Percentiles rank a stretch among this genome's conserved stretches.
These are phyloP conservation scores for Drosophila azteca DNA, from an alignment of 1,140 invertebrate species.

Conservation along the genomic window DNA sequence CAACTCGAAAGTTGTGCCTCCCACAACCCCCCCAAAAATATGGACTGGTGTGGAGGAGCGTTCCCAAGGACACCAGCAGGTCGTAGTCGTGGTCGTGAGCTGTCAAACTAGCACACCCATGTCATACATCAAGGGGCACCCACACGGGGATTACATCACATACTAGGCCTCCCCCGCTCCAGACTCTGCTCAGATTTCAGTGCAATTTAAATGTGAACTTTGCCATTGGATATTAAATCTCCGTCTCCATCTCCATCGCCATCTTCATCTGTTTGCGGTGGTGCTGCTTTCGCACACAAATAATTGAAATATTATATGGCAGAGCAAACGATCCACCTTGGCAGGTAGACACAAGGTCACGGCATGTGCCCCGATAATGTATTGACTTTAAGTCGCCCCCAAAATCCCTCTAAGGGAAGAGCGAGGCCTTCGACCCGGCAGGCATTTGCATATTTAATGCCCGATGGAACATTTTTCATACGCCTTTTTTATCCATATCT, in stretches of 20 bases:
- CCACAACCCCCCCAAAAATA: neutral
- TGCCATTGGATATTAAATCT: conserved; percentile 31
- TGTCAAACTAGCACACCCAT: conserved; percentile 55
- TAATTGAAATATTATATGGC: conserved; percentile 54
- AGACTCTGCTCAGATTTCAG: conserved; percentile 25
- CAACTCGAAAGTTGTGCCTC: conserved; percentile 1
- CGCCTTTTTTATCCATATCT: conserved; percentile 59
- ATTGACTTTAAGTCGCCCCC: conserved; percentile 36
- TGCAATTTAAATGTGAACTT: conserved; percentile 42
- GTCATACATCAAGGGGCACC: conserved; percentile 38
- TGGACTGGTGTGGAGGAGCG: neutral
- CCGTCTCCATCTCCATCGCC: no score
- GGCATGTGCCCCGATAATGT: conserved; percentile 16
- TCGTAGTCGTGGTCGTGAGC: neutral
- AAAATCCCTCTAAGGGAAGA: conserved; percentile 16
- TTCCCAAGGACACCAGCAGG: conserved; percentile 25
- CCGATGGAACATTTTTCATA: conserved; percentile 52
- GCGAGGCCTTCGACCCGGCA: conserved; percentile 11
- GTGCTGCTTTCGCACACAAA: conserved; percentile 14
- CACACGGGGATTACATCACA: conserved; percentile 8
- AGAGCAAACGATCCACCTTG: conserved; percentile 19
- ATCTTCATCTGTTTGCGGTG: conserved; percentile 4
- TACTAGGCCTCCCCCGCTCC: conserved; percentile 3
- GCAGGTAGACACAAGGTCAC: conserved; percentile 20
- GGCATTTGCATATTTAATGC: conserved; percentile 70